phyloP scores from a whole-genome alignment of 2,888 invertebrate species.

The Rapana venosa region DNA sequence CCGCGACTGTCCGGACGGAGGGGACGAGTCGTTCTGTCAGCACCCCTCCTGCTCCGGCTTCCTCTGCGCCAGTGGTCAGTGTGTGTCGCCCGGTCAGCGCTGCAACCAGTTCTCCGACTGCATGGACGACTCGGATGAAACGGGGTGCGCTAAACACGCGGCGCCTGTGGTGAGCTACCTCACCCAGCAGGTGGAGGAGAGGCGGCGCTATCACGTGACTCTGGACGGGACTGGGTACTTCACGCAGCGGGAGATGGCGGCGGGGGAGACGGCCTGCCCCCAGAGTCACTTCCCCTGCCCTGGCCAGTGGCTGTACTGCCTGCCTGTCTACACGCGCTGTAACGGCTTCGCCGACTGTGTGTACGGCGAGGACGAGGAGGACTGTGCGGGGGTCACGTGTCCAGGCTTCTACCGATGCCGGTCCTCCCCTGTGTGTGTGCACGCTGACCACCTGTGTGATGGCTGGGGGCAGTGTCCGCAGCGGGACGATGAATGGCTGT shows the following conservation, averaged over 20 bases:
- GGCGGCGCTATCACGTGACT: neutral
- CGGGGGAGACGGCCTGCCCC: neutral
- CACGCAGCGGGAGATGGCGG: neutral
- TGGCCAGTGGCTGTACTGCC: neutral
- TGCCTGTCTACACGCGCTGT: conserved; percentile 10
- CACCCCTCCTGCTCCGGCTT: neutral
- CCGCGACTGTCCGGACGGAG: neutral
- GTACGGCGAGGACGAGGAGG: neutral
- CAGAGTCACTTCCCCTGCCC: neutral
- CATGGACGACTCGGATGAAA: conserved; percentile 1
- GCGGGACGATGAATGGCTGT: neutral
- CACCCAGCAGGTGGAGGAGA: neutral
- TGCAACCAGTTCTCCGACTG: neutral
- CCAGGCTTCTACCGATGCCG: neutral
- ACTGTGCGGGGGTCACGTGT: neutral
- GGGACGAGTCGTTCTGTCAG: neutral
- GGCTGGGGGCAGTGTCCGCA: conserved; percentile 19
- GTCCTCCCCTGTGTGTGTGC: neutral
- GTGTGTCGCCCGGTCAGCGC: neutral
- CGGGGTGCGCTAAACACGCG: neutral
- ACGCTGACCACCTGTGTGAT: neutral
- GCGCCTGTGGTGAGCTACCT: neutral
- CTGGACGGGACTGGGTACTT: conserved; percentile 2
- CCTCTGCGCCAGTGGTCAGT: neutral
- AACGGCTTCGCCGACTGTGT: neutral